A percentile compares a stretch with the other conserved stretches of the same genome.
These are phyloP conservation scores for Elephas maximus DNA, from an alignment of 2,113 vertebrate species.

Conservation along the genomic window DNA sequence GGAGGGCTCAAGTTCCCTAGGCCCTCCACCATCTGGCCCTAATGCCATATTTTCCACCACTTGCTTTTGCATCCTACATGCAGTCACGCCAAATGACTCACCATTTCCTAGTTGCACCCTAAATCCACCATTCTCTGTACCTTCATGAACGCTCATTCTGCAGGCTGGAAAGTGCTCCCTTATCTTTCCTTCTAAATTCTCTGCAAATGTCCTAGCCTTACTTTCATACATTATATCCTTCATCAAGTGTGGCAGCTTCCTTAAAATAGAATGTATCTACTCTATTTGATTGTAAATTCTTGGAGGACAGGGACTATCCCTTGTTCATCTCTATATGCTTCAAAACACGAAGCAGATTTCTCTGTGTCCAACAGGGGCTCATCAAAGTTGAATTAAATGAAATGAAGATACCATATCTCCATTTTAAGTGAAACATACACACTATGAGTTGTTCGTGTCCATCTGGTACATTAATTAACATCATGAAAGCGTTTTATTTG, in stretches of 20 bases:
- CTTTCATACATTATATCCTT: neutral
- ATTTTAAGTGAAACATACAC: neutral
- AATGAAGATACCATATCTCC: neutral
- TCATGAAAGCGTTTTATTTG: constrained; percentile 15
- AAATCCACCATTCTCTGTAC: neutral
- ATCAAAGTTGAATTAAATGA: constrained; percentile 38
- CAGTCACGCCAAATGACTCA: neutral
- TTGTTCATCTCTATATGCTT: constrained; percentile 13
- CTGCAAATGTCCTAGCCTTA: neutral
- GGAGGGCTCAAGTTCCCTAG: neutral
- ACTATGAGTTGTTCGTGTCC: constrained; percentile 15
- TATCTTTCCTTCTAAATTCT: constrained; percentile 13
- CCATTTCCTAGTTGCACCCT: neutral
- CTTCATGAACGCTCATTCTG: neutral
- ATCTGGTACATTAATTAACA: neutral
- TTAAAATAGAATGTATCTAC: constrained; percentile 5
- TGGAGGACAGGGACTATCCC: neutral
- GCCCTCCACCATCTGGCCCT: neutral
- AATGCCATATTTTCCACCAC: neutral
- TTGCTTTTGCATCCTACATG: constrained; percentile 14
- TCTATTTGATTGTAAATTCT: neutral
- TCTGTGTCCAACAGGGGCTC: neutral
- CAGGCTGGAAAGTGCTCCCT: neutral
- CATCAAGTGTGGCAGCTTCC: neutral
- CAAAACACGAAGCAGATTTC: constrained; percentile 42